Conservation (phyloP, 2,888 invertebrate species). For the Chrysotoxum bicinctum region DNA sequence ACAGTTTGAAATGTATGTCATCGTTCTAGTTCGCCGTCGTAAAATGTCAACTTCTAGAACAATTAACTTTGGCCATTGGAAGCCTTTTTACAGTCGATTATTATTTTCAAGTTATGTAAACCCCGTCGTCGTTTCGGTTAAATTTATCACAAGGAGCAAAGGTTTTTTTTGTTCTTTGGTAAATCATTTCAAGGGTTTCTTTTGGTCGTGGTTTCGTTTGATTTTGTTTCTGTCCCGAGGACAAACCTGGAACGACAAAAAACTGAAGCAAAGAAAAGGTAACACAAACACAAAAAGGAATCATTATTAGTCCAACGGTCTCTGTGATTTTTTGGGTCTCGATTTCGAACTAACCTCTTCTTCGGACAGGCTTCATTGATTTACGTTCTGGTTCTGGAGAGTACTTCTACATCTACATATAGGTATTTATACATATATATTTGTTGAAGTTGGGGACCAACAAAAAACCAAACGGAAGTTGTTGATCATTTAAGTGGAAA, state of each 20-base stretch:
- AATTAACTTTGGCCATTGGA: slow-evolving; percentile 15
- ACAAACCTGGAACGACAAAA: background rate
- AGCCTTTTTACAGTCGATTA: slow-evolving; percentile 24
- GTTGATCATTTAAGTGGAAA: slow-evolving; percentile 60
- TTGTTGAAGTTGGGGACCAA: background rate
- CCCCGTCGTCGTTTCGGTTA: background rate
- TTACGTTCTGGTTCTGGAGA: slow-evolving; percentile 11
- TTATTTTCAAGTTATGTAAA: slow-evolving; percentile 10
- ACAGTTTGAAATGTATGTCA: background rate
- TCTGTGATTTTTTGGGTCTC: slow-evolving; percentile 5
- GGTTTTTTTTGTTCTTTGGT: background rate
- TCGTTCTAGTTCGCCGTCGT: background rate
- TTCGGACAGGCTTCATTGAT: slow-evolving; percentile 57
- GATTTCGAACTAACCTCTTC: slow-evolving; percentile 9
- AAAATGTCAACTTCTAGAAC: slow-evolving; percentile 14
- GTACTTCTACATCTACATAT: background rate
- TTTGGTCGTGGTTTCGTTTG: background rate
- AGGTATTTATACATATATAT: background rate
- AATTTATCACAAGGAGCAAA: background rate
- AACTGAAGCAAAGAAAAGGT: background rate
- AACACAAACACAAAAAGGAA: background rate
- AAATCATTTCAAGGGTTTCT: slow-evolving; percentile 25
- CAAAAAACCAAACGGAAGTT: slow-evolving; percentile 52
- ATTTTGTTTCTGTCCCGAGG: background rate
- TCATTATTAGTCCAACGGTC: slow-evolving; percentile 16